Conservation (phyloP, 2,113 vertebrate species). For the Cryptotis parvus region DNA sequence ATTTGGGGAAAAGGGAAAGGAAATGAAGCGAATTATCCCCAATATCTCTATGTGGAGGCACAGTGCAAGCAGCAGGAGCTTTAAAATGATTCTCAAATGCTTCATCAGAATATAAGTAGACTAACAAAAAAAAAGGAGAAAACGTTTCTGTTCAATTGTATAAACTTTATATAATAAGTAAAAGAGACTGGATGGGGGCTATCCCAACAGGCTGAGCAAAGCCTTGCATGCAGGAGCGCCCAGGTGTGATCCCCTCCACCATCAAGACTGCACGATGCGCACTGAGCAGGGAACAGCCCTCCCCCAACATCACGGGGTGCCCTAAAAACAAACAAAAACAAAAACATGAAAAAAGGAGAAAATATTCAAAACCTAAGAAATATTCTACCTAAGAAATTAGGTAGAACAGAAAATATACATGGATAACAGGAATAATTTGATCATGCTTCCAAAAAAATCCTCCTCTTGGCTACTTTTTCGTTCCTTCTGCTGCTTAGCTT, state of each 20-base stretch:
- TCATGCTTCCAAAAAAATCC: background rate
- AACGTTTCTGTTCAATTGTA: background rate
- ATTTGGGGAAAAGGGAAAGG: background rate
- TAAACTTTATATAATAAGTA: background rate
- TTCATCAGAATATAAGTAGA: slow-evolving; percentile 28
- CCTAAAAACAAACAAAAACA: background rate
- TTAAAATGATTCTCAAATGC: slow-evolving; percentile 22
- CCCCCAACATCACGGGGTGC: too few relatives aligned
- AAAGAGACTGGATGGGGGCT: background rate
- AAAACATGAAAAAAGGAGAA: background rate
- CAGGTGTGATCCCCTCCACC: too few relatives aligned
- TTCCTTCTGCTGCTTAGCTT: too few relatives aligned
- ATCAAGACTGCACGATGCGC: too few relatives aligned
- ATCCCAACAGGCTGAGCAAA: too few relatives aligned
- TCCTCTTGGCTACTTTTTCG: background rate
- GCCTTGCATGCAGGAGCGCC: too few relatives aligned
- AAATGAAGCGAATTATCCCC: slow-evolving; percentile 13
- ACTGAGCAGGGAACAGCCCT: too few relatives aligned
- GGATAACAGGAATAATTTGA: background rate
- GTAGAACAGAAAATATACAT: background rate
- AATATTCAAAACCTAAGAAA: too few relatives aligned
- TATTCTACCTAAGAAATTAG: too few relatives aligned
- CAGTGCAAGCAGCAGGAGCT: background rate
- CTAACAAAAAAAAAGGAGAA: background rate
- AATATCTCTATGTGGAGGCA: background rate